phyloP scores from a whole-genome alignment of 2,113 vertebrate species.

The Anolis sagrei region DNA sequence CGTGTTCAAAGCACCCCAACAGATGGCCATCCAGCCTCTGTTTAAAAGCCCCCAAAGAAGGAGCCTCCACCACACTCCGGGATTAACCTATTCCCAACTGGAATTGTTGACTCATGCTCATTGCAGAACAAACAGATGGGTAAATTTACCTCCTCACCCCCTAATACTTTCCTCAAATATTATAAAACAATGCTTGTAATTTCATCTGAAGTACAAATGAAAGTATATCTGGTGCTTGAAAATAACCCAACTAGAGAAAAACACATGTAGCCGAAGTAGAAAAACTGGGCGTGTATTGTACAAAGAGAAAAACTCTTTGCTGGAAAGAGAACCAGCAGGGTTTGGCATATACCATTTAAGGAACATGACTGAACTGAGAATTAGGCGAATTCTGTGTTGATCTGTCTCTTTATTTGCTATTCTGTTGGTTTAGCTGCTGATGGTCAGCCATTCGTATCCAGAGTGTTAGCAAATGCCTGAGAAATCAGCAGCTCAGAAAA shows the following conservation, averaged over 20 bases:
- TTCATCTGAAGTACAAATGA: background rate
- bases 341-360: background rate
- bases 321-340: background rate
- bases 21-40: no score
- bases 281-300: background rate
- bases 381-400: background rate
- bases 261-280: background rate
- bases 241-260: background rate
- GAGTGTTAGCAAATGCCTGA: constrained; percentile 40
- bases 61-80: no score
- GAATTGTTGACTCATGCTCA: background rate
- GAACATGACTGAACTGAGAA: background rate
- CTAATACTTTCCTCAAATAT: background rate
- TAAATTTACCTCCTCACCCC: no score
- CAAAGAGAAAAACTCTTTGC: background rate
- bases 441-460: constrained; percentile 15
- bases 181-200: background rate
- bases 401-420: constrained; percentile 16
- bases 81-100: background rate
- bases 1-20: no score
- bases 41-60: no score
- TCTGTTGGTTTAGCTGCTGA: constrained; percentile 28
- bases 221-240: background rate
- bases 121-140: background rate
- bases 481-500: constrained; percentile 46